These are phyloP conservation scores for Amphiura filiformis DNA, from an alignment of 35 echinoderm and acorn worm species.

Conservation along the genomic window DNA sequence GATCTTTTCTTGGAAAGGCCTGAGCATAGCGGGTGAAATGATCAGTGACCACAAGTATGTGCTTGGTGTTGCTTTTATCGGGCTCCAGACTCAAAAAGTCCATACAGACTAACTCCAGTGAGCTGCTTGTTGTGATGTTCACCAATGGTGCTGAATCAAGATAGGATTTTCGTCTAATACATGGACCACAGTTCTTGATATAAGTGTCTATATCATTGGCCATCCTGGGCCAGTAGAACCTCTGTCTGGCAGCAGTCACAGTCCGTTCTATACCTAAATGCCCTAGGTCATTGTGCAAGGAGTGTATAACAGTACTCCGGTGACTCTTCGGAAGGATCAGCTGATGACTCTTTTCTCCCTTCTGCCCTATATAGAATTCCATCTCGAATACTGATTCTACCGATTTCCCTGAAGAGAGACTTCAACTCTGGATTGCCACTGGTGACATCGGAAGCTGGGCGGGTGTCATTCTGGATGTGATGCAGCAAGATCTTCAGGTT, in stretches of 20 bases:
- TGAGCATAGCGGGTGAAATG: slow-evolving; percentile 45
- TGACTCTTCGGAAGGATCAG: neutral
- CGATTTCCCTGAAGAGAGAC: too few relatives aligned
- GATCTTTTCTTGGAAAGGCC: slow-evolving; percentile 43
- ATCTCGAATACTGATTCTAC: neutral
- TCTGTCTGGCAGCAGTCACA: neutral
- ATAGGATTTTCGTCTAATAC: slow-evolving; percentile 20
- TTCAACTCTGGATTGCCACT: too few relatives aligned
- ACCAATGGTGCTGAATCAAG: slow-evolving; percentile 20
- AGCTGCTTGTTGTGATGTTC: slow-evolving; percentile 19
- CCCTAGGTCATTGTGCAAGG: neutral
- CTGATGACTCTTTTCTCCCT: neutral
- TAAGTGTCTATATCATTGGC: slow-evolving; percentile 1
- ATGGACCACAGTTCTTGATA: neutral
- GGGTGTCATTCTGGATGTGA: too few relatives aligned
- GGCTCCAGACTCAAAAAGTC: slow-evolving; percentile 44
- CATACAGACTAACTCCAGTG: slow-evolving; percentile 44
- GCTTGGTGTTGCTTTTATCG: neutral
- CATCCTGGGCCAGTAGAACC: slow-evolving; percentile 49
- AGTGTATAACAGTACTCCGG: neutral
- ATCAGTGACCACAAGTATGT: slow-evolving; percentile 45
- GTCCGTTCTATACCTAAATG: neutral
- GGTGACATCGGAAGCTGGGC: too few relatives aligned
- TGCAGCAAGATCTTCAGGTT: too few relatives aligned
- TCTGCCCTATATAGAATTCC: neutral